phyloP scores from a whole-genome alignment of 2,113 vertebrate species.

The Psittacula cyanocephala region DNA sequence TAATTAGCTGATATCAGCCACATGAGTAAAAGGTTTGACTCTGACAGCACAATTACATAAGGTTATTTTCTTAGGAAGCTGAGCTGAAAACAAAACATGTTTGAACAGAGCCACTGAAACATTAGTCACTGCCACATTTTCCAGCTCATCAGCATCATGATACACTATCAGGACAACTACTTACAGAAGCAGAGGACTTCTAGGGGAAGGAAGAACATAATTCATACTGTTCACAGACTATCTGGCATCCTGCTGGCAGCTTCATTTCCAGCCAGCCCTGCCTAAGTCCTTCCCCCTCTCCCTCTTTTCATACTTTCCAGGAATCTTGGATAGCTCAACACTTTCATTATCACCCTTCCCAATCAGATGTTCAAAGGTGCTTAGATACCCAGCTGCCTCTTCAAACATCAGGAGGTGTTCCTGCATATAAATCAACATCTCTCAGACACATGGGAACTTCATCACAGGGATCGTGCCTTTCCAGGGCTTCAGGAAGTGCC shows the following conservation, averaged over 20 bases:
- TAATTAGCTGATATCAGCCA: not conserved
- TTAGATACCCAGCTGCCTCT: not conserved
- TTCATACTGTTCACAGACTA: not conserved
- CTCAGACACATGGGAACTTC: not conserved
- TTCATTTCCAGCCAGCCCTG: not conserved
- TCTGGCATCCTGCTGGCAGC: not conserved
- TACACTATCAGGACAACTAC: not conserved
- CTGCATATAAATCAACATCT: not conserved
- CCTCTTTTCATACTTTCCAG: not conserved
- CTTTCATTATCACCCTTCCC: not conserved
- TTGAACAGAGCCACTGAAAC: not conserved
- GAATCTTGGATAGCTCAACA: not conserved
- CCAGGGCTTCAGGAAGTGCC: not conserved
- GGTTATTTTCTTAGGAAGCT: not conserved
- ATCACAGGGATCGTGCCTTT: fast-evolving
- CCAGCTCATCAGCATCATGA: not conserved
- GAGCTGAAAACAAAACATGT: not conserved
- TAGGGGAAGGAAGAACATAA: not conserved
- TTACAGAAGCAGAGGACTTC: not conserved
- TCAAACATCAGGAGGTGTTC: not conserved
- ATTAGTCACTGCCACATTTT: constrained; percentile 2
- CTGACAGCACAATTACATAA: not conserved
- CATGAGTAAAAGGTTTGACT: not conserved
- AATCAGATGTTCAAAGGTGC: not conserved
- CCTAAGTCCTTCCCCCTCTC: not conserved